Conservation (phyloP, 2,888 invertebrate species). For the Callosobruchus maculatus region DNA sequence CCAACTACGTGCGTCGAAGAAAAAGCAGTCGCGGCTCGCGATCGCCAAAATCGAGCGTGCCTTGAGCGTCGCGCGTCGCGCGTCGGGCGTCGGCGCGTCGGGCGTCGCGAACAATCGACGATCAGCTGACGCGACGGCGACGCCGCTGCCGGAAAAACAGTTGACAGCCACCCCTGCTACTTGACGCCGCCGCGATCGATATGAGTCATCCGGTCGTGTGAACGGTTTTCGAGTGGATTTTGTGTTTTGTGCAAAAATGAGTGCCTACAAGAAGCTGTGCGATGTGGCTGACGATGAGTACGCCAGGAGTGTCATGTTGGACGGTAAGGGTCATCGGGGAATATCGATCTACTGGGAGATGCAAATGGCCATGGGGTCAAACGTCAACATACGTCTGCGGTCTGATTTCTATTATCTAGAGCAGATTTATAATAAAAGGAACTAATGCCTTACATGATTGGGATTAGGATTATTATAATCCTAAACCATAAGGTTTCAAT, state of each 20-base stretch:
- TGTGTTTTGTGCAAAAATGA: not conserved
- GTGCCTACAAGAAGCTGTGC: not conserved
- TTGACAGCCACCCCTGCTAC: not conserved
- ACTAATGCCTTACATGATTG: no score
- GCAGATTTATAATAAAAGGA: no score
- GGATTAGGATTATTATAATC: no score
- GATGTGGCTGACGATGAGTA: not conserved
- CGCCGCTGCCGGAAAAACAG: not conserved
- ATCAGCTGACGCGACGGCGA: not conserved
- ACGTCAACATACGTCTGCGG: not conserved
- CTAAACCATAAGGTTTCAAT: no score
- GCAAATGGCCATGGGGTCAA: not conserved
- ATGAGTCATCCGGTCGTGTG: not conserved
- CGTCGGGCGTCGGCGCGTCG: not conserved
- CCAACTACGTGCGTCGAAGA: not conserved
- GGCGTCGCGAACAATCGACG: not conserved
- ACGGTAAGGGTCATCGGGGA: not conserved
- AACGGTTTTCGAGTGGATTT: not conserved
- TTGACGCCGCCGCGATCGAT: not conserved
- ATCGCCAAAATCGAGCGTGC: not conserved
- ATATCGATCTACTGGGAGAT: not conserved
- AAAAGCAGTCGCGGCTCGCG: not conserved
- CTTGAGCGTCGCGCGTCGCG: not conserved
- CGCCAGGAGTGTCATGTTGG: not conserved
- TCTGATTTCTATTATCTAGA: no score